These are phyloP conservation scores for Tapera naevia DNA, from an alignment of 2,797 vertebrate genomes.

Conservation along the genomic window DNA sequence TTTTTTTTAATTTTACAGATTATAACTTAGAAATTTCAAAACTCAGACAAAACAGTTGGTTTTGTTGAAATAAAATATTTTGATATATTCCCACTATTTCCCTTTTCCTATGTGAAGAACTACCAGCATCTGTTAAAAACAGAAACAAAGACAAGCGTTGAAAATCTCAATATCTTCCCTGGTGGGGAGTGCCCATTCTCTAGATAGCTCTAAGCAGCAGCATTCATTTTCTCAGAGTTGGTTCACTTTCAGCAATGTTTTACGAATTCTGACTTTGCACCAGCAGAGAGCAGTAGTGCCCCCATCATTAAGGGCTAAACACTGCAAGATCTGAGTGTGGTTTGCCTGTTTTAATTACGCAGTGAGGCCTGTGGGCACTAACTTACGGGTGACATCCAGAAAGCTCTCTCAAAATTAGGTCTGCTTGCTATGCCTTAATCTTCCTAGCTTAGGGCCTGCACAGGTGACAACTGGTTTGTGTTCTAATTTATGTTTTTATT, in stretches of 20 bases:
- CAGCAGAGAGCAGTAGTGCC: slow-evolving; percentile 23
- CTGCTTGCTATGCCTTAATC: not conserved
- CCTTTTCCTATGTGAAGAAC: not conserved
- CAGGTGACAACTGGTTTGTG: not conserved
- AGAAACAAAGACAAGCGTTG: not conserved
- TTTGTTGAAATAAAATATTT: not conserved
- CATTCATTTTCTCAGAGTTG: not conserved
- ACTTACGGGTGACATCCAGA: not conserved
- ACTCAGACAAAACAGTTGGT: not conserved
- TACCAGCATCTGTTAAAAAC: not conserved
- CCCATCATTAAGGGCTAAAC: not conserved
- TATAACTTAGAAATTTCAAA: not conserved
- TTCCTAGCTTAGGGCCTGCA: not conserved
- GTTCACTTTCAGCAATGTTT: not conserved
- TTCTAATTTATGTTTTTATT: not conserved
- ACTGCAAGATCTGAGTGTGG: not conserved
- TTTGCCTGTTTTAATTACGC: not conserved
- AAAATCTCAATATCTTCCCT: not conserved
- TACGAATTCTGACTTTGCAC: not conserved
- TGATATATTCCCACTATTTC: not conserved
- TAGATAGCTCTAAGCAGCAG: not conserved
- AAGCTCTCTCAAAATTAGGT: not conserved
- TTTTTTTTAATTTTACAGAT: not conserved
- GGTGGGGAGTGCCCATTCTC: not conserved
- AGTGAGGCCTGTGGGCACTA: not conserved